Conservation (phyloP, 2,888 invertebrate species). For the Ennomos fuscantarius region DNA sequence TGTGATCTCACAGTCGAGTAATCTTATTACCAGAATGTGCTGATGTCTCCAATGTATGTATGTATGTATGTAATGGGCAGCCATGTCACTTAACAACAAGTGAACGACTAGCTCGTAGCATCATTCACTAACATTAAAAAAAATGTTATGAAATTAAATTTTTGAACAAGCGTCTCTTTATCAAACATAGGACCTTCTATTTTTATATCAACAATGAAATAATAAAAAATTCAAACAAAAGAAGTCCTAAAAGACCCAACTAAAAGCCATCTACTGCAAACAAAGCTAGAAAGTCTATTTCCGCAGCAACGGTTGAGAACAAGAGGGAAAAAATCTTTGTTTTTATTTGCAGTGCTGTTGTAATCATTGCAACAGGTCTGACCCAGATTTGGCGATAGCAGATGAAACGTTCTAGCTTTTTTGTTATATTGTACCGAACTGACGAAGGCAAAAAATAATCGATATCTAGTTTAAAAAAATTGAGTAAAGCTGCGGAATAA, state of each 20-base stretch:
- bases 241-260: slow-evolving; percentile 15
- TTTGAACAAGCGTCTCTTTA: no score
- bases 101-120: no score
- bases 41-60: no score
- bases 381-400: slow-evolving; percentile 35
- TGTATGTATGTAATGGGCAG: no score
- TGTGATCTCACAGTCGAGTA: no score
- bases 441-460: neutral
- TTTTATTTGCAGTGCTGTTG: slow-evolving; percentile 33
- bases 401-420: slow-evolving; percentile 14
- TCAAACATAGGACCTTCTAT: no score
- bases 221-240: slow-evolving; percentile 24
- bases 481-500: no score
- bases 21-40: no score
- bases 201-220: slow-evolving; percentile 8
- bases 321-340: slow-evolving; percentile 27
- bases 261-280: slow-evolving; percentile 25
- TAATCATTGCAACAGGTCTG: slow-evolving; percentile 43
- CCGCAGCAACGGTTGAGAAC: slow-evolving; percentile 20
- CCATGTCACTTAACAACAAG: no score
- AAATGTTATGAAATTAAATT: no score
- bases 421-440: slow-evolving; percentile 1
- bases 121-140: no score
- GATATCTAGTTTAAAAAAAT: no score
- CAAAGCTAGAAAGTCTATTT: slow-evolving; percentile 28